Conservation (phyloP, 2,797 vertebrate genomes). For the Esox lucius region DNA sequence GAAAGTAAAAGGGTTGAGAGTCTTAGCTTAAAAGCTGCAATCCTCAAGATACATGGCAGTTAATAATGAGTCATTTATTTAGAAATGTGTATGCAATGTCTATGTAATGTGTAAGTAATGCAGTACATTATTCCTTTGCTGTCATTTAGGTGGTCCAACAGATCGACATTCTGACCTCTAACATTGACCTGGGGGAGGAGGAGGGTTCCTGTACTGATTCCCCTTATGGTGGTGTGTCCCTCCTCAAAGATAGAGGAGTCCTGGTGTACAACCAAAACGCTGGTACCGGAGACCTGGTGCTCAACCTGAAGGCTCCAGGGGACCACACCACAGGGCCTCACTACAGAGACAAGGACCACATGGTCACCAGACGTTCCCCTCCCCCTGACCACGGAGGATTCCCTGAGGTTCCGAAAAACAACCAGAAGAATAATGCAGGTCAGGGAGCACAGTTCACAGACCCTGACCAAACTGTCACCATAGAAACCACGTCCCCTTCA, state of each 20-base stretch:
- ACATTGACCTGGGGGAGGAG: constrained; percentile 70
- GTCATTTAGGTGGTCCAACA: constrained; percentile 79
- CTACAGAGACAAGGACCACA: background rate
- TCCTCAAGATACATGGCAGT: background rate
- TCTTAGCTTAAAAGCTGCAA: no score
- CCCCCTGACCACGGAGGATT: constrained; percentile 43
- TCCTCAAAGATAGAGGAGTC: background rate
- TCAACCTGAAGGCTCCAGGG: background rate
- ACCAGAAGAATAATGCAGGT: constrained; percentile 40
- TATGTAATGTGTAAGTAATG: background rate
- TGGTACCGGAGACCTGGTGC: background rate
- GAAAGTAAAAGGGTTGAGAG: no score
- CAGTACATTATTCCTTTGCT: constrained; percentile 30
- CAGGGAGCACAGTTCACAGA: constrained; percentile 29
- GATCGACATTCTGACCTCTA: constrained; percentile 79
- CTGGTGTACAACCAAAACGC: constrained; percentile 18
- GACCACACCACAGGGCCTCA: background rate
- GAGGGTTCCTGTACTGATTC: constrained; percentile 15
- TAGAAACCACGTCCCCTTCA: constrained; percentile 63
- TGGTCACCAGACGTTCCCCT: background rate
- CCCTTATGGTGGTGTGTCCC: background rate
- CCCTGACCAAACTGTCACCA: constrained; percentile 54
- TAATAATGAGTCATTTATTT: background rate
- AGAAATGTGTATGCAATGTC: background rate
- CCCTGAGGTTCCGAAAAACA: constrained; percentile 40